A percentile compares a stretch with the other conserved stretches of the same genome.
Evolutionary conservation across 2,113 vertebrate genomes (phyloP).

Genomic region (Ophiodon elongatus): DNA sequence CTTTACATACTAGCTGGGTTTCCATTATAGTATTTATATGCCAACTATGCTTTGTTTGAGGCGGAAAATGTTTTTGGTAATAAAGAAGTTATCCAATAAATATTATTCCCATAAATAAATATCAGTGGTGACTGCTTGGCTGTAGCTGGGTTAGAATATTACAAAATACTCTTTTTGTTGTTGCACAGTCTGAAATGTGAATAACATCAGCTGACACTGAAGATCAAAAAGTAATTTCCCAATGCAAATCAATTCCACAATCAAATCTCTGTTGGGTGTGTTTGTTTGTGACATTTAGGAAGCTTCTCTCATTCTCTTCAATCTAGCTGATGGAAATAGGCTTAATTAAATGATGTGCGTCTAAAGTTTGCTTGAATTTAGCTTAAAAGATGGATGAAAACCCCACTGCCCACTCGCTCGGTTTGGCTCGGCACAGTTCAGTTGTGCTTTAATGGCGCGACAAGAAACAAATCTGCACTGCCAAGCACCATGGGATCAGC

Average conservation of each 20-base stretch:
- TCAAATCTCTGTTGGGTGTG: constrained; percentile 50
- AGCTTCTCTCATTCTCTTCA: constrained; percentile 16
- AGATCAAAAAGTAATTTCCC: constrained; percentile 39
- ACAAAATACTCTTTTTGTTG: constrained; percentile 18
- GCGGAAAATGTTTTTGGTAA: constrained; percentile 11
- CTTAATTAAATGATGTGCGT: constrained; percentile 36
- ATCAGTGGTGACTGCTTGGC: constrained; percentile 5
- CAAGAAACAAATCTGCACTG: constrained; percentile 54
- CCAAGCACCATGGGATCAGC: constrained; percentile 56
- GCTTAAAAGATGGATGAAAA: constrained; percentile 45
- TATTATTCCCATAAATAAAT: constrained; percentile 28
- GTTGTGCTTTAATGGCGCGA: constrained; percentile 50
- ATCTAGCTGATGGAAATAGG: constrained; percentile 20
- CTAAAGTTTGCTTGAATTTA: constrained; percentile 41
- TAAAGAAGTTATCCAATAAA: constrained; percentile 22
- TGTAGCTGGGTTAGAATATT: constrained; percentile 10
- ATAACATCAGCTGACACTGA: constrained; percentile 27
- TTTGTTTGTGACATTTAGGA: constrained; percentile 47
- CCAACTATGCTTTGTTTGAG: background rate
- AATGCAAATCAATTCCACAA: constrained; percentile 48
- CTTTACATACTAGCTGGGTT: constrained; percentile 1
- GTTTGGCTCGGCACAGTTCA: constrained; percentile 40
- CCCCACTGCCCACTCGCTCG: constrained; percentile 48
- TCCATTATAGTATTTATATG: background rate
- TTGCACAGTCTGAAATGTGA: constrained; percentile 26